These are phyloP conservation scores for Chlamydotis undulata DNA, from an alignment of 2,113 vertebrate species.

Conservation along the genomic window DNA sequence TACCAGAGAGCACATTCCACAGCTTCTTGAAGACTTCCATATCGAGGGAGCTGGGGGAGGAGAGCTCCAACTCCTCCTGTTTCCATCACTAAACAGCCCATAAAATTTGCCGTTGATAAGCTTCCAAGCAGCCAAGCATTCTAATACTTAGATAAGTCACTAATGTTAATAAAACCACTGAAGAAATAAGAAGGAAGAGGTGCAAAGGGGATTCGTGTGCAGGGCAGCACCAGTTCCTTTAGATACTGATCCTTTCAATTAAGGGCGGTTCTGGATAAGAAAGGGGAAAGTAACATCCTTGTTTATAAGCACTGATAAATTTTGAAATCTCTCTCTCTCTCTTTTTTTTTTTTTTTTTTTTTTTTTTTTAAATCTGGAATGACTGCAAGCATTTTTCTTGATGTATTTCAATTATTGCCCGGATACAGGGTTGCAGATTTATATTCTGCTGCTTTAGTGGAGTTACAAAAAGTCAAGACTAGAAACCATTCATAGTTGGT, in stretches of 20 bases:
- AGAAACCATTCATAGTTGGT: constrained; percentile 21
- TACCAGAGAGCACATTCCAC: constrained; percentile 77
- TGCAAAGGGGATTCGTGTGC: constrained; percentile 59
- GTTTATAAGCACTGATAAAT: constrained; percentile 51
- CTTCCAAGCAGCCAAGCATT: constrained; percentile 47
- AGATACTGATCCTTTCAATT: constrained; percentile 63
- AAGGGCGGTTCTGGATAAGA: constrained; percentile 27
- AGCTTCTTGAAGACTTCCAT: constrained; percentile 76
- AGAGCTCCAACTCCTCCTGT: constrained; percentile 63
- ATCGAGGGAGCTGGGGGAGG: constrained; percentile 46
- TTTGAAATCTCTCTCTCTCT: not conserved
- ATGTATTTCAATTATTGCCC: constrained; percentile 39
- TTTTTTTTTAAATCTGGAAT: not conserved
- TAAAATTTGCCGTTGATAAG: constrained; percentile 72
- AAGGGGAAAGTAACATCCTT: constrained; percentile 68
- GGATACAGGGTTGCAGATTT: constrained; percentile 61
- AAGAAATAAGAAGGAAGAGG: constrained; percentile 46
- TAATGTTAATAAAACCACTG: constrained; percentile 57
- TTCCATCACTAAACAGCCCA: constrained; percentile 70
- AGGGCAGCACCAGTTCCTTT: constrained; percentile 54
- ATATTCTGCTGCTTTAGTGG: constrained; percentile 28
- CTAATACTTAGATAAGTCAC: constrained; percentile 64
- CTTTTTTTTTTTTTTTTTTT: not conserved
- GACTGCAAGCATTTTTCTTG: constrained; percentile 26
- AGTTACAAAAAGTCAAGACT: constrained; percentile 50